Evolutionary conservation across 2,888 invertebrate species (phyloP), one percentile per base, ranked within the genome.

Genomic region (Agrochola lychnidis): DNA sequence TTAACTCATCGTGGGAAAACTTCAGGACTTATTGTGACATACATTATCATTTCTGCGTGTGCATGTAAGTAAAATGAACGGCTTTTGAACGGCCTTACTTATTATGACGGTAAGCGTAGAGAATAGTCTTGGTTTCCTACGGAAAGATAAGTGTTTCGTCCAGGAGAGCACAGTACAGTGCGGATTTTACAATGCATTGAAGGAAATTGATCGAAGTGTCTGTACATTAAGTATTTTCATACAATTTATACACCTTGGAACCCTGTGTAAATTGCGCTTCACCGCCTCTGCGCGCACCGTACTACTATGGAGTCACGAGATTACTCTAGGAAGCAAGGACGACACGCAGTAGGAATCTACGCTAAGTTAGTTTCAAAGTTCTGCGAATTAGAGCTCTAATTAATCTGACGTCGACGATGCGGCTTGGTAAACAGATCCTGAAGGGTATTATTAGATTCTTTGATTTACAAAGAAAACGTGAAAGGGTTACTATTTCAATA

Each of bases 1-100:
- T 88, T 87, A 85, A 86, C 84, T 77, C 77, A 68, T 72, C 89
- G 88, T 88, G 88, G 88, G 88, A 88, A 88, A 86, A 79, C 81
- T 82, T 86, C 70, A 82, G 88, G 76, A 77, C 72, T 66, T 81
- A 87, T 84, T 83, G 88, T 83, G 76, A 61, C 75, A 62, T 63
- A 71, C 77, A 82, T 81, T 83, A 81, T 82, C 70, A 76, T 79
- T 77, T 76, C 70, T 81, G 78, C 71, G 70, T 78, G 53, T 76
- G 69, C 42, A 71, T 84, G 57, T 75, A 63, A 73, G 73, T 76
- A 78, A 79, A 81, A 83, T 71, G 36, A 63, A 22, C 22, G 48
- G 56, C 7, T 66, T 57, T 70, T 61, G 30, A 61, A 66, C 42
- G 42, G 48, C 45, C 59, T 14, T 68, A 70, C 59, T 73, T 59